A percentile compares a stretch with the other conserved stretches of the same genome.
These are phyloP conservation scores for Ellobium chinense DNA, from an alignment of 2,888 invertebrate genomes.

Conservation along the genomic window DNA sequence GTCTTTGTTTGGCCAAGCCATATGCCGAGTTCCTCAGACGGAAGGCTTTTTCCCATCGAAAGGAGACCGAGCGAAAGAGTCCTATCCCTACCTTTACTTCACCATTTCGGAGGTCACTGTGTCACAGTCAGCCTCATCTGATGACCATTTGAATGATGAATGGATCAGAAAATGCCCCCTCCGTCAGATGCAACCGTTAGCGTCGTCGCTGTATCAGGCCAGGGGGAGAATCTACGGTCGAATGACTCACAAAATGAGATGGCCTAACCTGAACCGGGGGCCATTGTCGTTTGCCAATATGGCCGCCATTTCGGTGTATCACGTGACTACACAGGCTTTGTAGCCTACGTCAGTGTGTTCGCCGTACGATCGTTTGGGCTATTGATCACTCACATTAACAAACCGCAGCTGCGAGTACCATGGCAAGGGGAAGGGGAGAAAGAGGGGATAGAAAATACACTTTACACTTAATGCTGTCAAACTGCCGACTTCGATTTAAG, in stretches of 20 bases:
- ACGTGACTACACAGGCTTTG: slow-evolving; percentile 46
- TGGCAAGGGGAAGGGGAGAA: too few relatives aligned
- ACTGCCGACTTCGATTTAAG: too few relatives aligned
- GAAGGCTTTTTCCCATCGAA: background rate
- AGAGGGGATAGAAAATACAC: too few relatives aligned
- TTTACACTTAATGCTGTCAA: too few relatives aligned
- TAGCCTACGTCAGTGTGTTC: slow-evolving; percentile 45
- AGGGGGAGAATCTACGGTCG: slow-evolving; percentile 30
- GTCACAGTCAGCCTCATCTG: background rate
- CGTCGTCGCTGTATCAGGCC: slow-evolving; percentile 12
- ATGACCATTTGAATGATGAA: background rate
- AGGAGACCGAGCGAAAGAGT: background rate
- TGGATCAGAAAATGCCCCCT: background rate
- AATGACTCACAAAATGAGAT: slow-evolving; percentile 50
- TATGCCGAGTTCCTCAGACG: background rate
- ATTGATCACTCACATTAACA: too few relatives aligned
- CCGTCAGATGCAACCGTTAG: background rate
- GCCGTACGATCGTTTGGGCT: too few relatives aligned
- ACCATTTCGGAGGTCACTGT: background rate
- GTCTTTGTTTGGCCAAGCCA: background rate
- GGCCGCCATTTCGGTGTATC: slow-evolving; percentile 48
- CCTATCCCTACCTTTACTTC: slow-evolving; percentile 12
- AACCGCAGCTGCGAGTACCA: too few relatives aligned
- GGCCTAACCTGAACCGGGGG: slow-evolving; percentile 42
- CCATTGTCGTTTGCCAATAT: slow-evolving; percentile 48